A percentile compares a stretch with the other conserved stretches of the same genome.
Evolutionary conservation across 1,140 invertebrate genomes (phyloP).

Genomic region (Sinonovacula constricta): DNA sequence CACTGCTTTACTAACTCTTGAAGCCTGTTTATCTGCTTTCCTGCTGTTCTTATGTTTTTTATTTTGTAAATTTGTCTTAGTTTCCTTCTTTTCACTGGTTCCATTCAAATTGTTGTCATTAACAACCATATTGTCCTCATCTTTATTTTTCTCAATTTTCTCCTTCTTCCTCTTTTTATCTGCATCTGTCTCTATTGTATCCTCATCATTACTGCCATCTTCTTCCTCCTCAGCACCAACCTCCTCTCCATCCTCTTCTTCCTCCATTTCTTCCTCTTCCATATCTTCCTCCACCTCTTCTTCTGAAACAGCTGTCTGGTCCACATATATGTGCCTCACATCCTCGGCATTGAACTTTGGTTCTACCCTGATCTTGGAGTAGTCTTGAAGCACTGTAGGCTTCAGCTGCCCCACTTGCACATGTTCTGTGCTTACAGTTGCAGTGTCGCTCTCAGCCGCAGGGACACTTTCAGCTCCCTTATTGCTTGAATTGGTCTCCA

Average conservation of each 20-base stretch:
- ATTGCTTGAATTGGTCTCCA: no score
- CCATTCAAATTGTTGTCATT: constrained; percentile 1
- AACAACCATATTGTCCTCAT: constrained; percentile 16
- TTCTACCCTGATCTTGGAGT: constrained; percentile 67
- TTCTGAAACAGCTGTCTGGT: constrained; percentile 37
- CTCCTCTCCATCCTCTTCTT: constrained; percentile 12
- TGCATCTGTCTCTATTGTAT: constrained; percentile 23
- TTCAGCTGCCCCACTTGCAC: not conserved
- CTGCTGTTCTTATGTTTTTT: not conserved
- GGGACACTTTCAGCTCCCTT: not conserved
- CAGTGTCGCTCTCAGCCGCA: constrained; percentile 27
- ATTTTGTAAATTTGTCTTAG: constrained; percentile 7
- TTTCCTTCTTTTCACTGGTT: constrained; percentile 4
- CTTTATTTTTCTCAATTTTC: constrained; percentile 1
- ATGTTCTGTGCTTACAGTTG: not conserved
- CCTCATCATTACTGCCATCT: constrained; percentile 45
- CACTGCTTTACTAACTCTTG: not conserved
- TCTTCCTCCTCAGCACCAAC: constrained; percentile 1
- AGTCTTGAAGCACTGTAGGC: constrained; percentile 65
- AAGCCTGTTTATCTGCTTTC: not conserved
- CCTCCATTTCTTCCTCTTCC: constrained; percentile 34
- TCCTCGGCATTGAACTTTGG: constrained; percentile 68
- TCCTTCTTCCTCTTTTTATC: constrained; percentile 25
- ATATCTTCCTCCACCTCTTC: constrained; percentile 56
- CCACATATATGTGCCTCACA: constrained; percentile 52